Evolutionary conservation across 2,797 vertebrate species (phyloP).

Genomic region (Tinamus major): DNA sequence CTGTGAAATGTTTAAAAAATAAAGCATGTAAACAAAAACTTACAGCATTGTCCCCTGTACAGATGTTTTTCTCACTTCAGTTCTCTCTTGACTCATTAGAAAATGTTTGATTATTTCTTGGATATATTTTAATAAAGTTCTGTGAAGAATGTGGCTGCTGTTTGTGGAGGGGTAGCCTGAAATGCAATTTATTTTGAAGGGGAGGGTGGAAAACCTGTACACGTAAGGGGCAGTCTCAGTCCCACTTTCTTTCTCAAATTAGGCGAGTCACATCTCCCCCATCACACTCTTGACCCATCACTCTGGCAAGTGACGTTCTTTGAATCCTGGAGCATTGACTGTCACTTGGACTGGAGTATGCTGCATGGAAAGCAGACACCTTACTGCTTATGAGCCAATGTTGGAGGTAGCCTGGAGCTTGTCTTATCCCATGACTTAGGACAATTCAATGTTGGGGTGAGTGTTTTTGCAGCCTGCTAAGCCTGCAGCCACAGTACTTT

Average conservation of each 20-base stretch:
- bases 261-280: not conserved
- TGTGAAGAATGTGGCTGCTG: slow-evolving; percentile 52
- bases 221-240: not conserved
- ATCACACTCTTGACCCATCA: not conserved
- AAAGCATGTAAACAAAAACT: slow-evolving; percentile 77
- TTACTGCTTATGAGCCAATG: not conserved
- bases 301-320: not conserved
- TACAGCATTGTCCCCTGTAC: slow-evolving; percentile 73
- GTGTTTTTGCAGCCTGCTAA: not conserved
- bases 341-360: not conserved
- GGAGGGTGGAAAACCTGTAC: not conserved
- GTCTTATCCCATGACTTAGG: not conserved
- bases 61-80: slow-evolving; percentile 77
- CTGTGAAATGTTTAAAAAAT: slow-evolving; percentile 80
- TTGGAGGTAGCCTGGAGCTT: not conserved
- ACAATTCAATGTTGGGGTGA: not conserved
- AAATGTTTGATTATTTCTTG: slow-evolving; percentile 83
- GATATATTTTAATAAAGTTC: slow-evolving; percentile 95
- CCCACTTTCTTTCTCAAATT: not conserved
- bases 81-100: slow-evolving; percentile 60
- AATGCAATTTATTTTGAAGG: not conserved
- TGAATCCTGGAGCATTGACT: not conserved
- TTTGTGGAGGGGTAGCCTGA: slow-evolving; percentile 34
- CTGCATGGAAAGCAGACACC: not conserved
- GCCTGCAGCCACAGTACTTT: not conserved